Base-by-base conservation (phyloP, 2,113 vertebrate species). In the Phylloscopus whistleri region DNA sequence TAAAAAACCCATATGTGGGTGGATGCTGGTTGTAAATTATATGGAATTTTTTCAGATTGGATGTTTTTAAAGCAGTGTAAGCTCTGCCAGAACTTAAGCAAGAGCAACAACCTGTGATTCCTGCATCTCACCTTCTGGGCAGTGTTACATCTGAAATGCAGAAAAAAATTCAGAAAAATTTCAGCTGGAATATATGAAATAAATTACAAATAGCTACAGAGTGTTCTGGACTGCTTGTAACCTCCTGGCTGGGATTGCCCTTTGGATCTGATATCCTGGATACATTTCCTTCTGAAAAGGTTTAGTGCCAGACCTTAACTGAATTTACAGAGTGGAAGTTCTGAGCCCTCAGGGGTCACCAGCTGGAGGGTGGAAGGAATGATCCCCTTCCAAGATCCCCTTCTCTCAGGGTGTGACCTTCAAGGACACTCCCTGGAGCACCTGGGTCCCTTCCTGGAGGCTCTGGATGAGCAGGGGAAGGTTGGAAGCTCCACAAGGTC, bases 101-200 rank as follows among this genome's bases (percentile, higher is more conserved):
- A 30, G 35, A 51, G 26, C 21, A 56, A 39, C 12, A 83, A 5
- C 18, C 21, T 48, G 14, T 5, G 53, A 39, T 52, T 35, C 11
- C 5, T 17, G 4, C 18, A 6, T 46, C 10, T 48, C 39, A 17
- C 0, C 0, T 44, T 46, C 44, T 48, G 22, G 10, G 13, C 60
- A 44, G 11, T 16, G 24, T 33, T 56, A n/a, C 1, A 24, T 9
- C 17, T 60, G 76, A 69, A 87, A 74, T 44, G 4, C 26, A 28
- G 33, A 4, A 10, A 48, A 84, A 33, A 11, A n/a, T 4, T 39
- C 30, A 35, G 35, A 30, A 6, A 15, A 37, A 37, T 37, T 37
- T 37, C 37, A 37, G 37, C 37, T 37, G 37, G 37, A 37, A 37
- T 37, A 37, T 10, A 0, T 16, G 20, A 10, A 19, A 4, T 84